Evolutionary conservation across 2,113 vertebrate genomes (phyloP), one percentile per base, ranked within the genome.

Genomic region (Bujurquina vittata): DNA sequence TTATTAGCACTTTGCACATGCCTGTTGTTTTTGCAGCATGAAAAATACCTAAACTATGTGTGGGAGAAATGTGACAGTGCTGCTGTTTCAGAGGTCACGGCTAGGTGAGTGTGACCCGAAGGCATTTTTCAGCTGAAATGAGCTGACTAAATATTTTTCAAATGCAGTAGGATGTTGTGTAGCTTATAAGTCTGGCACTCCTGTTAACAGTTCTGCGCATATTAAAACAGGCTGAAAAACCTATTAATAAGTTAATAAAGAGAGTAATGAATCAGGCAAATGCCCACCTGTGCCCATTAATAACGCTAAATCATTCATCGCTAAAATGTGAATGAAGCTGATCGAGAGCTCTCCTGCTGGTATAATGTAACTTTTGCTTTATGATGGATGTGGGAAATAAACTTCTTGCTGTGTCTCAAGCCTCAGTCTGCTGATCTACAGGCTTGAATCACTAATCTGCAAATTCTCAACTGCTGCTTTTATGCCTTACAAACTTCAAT

Each of bases 1-100:
- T 54, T 72, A 72, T 72, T 72, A 54, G 67, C 46, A 54, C 26
- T 54, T 72, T 54, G 67, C 26, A 31, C 67, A 72, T 72, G 67
- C 26, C 46, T 72, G 23, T 26, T 72, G 67, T 72, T 72, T 72
- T 52, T 17, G 10, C 46, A 72, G 43, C 26, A 52, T 72, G 67
- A 72, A 72, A 52, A 72, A 52, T 72, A 26, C 43, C 46, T 52
- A 17, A 72, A 72, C 26, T 54, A 49, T 72, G 52, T 72, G 31
- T 54, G 46, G 67, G 46, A 72, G 6, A 72, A 49, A 72, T 72
- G 20, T 52, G 20, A 72, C 31, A 5, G 35, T 49, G 67, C 67
- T 72, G 43, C 46, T 54, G 43, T 72, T 33, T 72, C 46, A 72
- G 26, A 29, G 67, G 46, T 72, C 67, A 33, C 33, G 46, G 67